phyloP scores from a whole-genome alignment of 2,797 vertebrate species.

The Coregonus sp. region DNA sequence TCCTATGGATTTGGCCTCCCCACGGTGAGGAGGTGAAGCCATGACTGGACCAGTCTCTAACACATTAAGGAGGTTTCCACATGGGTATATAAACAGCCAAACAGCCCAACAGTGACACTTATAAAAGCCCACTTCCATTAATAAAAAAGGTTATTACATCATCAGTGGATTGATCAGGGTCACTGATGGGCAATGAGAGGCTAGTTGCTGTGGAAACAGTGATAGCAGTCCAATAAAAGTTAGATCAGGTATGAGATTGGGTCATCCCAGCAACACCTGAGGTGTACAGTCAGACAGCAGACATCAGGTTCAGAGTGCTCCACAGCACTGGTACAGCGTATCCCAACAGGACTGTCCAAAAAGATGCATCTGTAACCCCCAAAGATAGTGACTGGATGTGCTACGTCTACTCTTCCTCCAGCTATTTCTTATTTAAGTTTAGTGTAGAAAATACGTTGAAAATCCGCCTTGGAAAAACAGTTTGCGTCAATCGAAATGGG shows the following conservation, averaged over 20 bases:
- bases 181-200: constrained; percentile 16
- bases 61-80: constrained; percentile 24
- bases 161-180: constrained; percentile 6
- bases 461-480: constrained; percentile 20
- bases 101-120: background rate
- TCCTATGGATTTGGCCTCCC: constrained; percentile 50
- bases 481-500: constrained; percentile 26
- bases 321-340: background rate
- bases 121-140: background rate
- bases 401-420: background rate
- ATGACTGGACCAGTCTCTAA: constrained; percentile 17
- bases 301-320: background rate
- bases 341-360: background rate
- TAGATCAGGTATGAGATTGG: constrained; percentile 17
- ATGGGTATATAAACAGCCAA: background rate
- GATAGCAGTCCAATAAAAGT: constrained; percentile 1
- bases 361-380: constrained; percentile 25
- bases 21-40: constrained; percentile 20
- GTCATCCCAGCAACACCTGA: constrained; percentile 9
- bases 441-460: background rate
- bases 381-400: background rate
- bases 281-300: background rate
- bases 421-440: background rate
- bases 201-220: background rate
- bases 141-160: constrained; percentile 17